A percentile compares a stretch with the other conserved stretches of the same genome.
These are phyloP conservation scores for Microtus richardsoni DNA, from an alignment of 2,113 vertebrate genomes.

Conservation along the genomic window DNA sequence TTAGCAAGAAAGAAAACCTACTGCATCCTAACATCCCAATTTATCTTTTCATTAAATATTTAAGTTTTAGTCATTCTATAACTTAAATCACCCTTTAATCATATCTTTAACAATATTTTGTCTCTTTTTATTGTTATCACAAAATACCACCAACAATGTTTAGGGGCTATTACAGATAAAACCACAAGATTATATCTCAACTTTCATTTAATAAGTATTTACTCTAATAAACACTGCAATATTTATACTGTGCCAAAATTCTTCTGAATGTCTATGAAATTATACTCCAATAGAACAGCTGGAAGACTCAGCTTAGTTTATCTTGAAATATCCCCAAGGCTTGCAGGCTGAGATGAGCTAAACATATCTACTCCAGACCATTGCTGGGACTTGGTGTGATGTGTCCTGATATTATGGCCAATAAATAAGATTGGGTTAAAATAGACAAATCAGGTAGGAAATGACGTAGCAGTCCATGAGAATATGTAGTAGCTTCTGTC, in stretches of 20 bases:
- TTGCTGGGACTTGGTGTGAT: no score
- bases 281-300: background rate
- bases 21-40: background rate
- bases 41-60: background rate
- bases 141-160: background rate
- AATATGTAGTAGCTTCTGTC: background rate
- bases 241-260: background rate
- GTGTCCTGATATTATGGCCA: background rate
- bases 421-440: background rate
- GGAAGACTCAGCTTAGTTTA: background rate
- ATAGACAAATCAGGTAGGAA: background rate
- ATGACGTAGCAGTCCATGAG: background rate
- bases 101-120: background rate
- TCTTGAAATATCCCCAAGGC: background rate
- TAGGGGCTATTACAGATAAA: background rate
- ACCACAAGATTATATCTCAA: background rate
- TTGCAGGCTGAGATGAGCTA: background rate
- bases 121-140: background rate
- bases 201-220: background rate
- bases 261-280: background rate
- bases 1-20: background rate
- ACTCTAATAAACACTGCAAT: background rate
- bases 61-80: background rate
- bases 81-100: background rate
- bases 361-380: background rate